Evolutionary conservation across 2,888 invertebrate species (phyloP).

Genomic region (Leptinotarsa juncta): DNA sequence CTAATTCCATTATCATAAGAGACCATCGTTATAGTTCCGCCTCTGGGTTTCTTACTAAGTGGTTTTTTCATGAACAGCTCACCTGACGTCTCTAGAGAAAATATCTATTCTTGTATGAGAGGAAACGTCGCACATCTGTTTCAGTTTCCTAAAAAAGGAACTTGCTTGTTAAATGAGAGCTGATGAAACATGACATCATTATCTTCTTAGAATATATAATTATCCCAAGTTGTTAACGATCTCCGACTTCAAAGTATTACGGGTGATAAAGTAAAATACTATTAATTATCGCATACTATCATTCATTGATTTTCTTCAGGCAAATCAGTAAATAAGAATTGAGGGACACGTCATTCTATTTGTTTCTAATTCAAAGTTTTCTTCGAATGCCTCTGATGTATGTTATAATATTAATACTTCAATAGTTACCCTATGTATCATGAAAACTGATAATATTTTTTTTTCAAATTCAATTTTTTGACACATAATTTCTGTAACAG

Average conservation of each 20-base stretch:
- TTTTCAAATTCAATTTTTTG: too few relatives aligned
- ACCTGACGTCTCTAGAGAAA: background rate
- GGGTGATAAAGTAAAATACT: constrained; percentile 8
- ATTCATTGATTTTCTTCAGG: background rate
- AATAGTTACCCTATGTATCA: too few relatives aligned
- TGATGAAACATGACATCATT: constrained; percentile 16
- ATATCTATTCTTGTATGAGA: background rate
- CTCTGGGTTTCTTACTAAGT: background rate
- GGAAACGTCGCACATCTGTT: background rate
- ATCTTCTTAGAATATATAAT: constrained; percentile 19
- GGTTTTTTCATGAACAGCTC: background rate
- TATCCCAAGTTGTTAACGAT: constrained; percentile 21
- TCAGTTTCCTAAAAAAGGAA: background rate
- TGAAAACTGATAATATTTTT: too few relatives aligned
- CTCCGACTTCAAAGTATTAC: constrained; percentile 17
- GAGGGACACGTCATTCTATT: too few relatives aligned
- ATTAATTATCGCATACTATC: background rate
- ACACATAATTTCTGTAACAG: too few relatives aligned
- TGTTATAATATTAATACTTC: too few relatives aligned
- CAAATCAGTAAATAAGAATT: background rate
- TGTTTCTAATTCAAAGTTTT: too few relatives aligned
- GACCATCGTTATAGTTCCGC: too few relatives aligned
- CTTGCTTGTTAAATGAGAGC: background rate
- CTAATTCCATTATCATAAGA: too few relatives aligned
- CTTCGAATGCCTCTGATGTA: too few relatives aligned